Evolutionary conservation across 2,113 vertebrate genomes (phyloP), one percentile per base, ranked within the genome.

Genomic region (Pungitius pungitius): DNA sequence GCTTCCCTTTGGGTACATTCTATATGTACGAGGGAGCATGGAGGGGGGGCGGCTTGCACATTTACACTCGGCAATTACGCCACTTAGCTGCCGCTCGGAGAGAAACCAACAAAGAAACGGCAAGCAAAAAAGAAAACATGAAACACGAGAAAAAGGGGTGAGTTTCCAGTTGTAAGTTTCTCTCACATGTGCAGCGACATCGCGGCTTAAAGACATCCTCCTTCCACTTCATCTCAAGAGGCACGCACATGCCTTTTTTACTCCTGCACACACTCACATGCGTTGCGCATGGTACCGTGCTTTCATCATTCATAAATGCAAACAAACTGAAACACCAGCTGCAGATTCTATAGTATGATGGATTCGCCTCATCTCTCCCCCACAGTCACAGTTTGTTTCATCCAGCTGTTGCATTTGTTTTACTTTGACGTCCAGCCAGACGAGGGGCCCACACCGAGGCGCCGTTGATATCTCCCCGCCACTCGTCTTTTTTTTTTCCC

Each of bases 1-100:
- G 33, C 64, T 70, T 85, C 86, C 89, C 73, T 85, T 91, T 86
- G 85, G 88, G 80, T 71, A 76, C 86, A 77, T 84, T 82, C 79
- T 83, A 78, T 86, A n/a, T n/a, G n/a, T n/a, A 86, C 76, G 37
- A 18, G 66, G 65, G 69, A 79, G 81, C 71, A 62, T 18, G 37
- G 64, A 66, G 73, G 49, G 75, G n/a, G 66, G 58, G 73, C 79
- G 63, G 70, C 71, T 85, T 77, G 64, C 64, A 47, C 75, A 77
- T 51, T 85, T 75, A 60, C 24, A 59, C 66, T 74, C 37, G 8
- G 62, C 71, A 85, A 81, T 85, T 83, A 84, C 18, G 67, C 33
- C 67, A 64, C 63, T 77, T 58, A 81, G 70, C 56, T 47, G 77
- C 77, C 37, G 66, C 60, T 69, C n/a, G n/a, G 65, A 47, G 70